Evolutionary conservation across 2,888 invertebrate species (phyloP).

Genomic region (Furcula furcula): DNA sequence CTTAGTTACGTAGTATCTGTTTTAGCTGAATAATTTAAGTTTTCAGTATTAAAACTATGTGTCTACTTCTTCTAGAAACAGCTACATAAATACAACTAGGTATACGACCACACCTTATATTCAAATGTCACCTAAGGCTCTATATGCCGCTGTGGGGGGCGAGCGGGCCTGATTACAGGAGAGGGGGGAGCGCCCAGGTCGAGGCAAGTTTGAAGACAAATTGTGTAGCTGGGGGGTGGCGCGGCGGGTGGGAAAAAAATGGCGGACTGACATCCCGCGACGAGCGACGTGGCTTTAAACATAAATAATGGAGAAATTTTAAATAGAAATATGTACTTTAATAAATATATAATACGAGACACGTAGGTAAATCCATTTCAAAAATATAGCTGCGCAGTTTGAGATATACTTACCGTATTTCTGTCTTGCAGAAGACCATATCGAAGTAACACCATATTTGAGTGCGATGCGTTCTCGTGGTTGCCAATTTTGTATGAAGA

Average conservation of each 20-base stretch:
- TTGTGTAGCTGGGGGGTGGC: conserved; percentile 42
- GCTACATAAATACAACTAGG: background rate
- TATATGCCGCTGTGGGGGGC: conserved; percentile 40
- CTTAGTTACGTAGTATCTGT: too few relatives aligned
- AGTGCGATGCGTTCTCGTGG: too few relatives aligned
- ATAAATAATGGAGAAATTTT: conserved; percentile 46
- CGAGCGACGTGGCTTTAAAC: conserved; percentile 45
- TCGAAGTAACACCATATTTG: too few relatives aligned
- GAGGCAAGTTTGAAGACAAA: conserved; percentile 66
- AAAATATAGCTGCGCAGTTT: too few relatives aligned
- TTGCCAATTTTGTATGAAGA: too few relatives aligned
- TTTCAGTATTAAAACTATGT: background rate
- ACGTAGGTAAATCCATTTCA: too few relatives aligned
- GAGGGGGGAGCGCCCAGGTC: conserved; percentile 45
- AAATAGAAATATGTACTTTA: conserved; percentile 30
- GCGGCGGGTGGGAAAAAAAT: conserved; percentile 51
- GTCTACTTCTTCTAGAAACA: too few relatives aligned
- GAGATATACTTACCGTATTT: too few relatives aligned
- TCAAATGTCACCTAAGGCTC: conserved; percentile 60
- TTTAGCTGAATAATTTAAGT: too few relatives aligned
- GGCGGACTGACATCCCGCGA: conserved; percentile 53
- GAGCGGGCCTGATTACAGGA: conserved; percentile 42
- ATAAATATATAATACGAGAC: too few relatives aligned
- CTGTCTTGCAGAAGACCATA: too few relatives aligned
- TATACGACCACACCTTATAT: conserved; percentile 24